Evolutionary conservation across 2,113 vertebrate species (phyloP), one percentile per base, ranked within the genome.

Genomic region (Acrocephalus kingi): DNA sequence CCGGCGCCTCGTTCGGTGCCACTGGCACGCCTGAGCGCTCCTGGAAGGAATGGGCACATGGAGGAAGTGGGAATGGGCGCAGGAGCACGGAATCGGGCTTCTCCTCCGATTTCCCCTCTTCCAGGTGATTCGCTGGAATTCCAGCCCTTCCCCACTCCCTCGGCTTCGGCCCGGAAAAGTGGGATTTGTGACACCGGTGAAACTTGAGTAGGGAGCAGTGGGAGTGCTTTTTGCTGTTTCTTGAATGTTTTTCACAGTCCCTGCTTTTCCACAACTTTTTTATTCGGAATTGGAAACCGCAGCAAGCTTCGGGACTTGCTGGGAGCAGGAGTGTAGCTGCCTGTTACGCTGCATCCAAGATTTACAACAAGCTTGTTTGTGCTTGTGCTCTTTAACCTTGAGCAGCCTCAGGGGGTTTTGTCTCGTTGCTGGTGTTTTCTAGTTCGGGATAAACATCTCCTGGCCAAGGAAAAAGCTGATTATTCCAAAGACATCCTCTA

Each of bases 201-300:
- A 23, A 5, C 25, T 25, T 0, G 11, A 12, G 1, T 0, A 11
- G 41, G 11, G 27, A 15, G 15, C 10, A 2, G 27, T 0, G 18
- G 11, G 23, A 30, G 1, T 11, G 5, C 5, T 23, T 24, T 5
- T 4, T 35, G 37, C 39, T 8, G 27, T 7, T 75, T n/a, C 5
- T 15, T 4, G 21, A 3, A 0, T 1, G 37, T 15, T 39, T 11
- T 35, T 62, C 9, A 0, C 2, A 9, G 23, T 43, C 6, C 4
- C 3, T 7, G 35, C 14, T 64, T 69, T 33, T 18, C 21, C 55
- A 11, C 31, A 3, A 5, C 6, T 22, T 15, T n/a, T 21, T 25
- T 33, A 9, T 19, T 19, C 35, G 25, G 31, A 49, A 19, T 43
- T 35, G 37, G 35, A 37, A 52, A 22, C 22, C 7, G 1, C 52